Base-by-base conservation (phyloP, 64 coral and sea anemone species). In the Pocillopora verrucosa region DNA sequence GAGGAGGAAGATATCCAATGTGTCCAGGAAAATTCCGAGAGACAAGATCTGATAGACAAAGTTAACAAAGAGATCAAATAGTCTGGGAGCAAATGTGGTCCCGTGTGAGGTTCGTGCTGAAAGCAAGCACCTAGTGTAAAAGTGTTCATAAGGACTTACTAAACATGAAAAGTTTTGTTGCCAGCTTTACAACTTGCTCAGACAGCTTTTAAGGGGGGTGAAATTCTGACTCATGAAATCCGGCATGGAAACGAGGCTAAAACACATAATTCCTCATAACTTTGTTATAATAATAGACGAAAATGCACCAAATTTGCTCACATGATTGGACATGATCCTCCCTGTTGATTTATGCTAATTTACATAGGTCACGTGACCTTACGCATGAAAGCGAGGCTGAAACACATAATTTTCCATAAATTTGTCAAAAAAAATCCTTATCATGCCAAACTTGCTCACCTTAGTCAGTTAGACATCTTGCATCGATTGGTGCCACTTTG, bases 91-190 rank as follows among this genome's bases (percentile, higher is more conserved):
- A n/a, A n/a, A n/a, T n/a, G n/a, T n/a, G n/a, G n/a, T n/a, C n/a
- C n/a, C n/a, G n/a, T 91, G 90, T 76, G 82, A 91, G 86, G 80
- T 91, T 91, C 37, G 90, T 91, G 90, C 81, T 86, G 81, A 91
- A 86, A 91, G 81, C 90, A 91, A 91, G 74, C 81, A 74, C 89
- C 89, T 83, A 82, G 89, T 83, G 68, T 90, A 90, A 83, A 90
- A 90, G 89, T 74, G 89, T 90, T 90, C 89, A 90, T 83, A 74
- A 90, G 89, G 78, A 1, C 89, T 79, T 90, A 75, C 68, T 90
- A 75, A 90, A 90, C 77, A 90, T 82, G 68, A 90, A 90, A 90
- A 82, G 88, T 90, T 90, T 90, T 90, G 78, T 77, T 90, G 88
- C 88, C 88, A 90, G 88, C 88, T 82, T 90, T 90, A 77, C 77